Evolutionary conservation across 2,888 invertebrate genomes (phyloP).

Genomic region (Clusia tigrina): DNA sequence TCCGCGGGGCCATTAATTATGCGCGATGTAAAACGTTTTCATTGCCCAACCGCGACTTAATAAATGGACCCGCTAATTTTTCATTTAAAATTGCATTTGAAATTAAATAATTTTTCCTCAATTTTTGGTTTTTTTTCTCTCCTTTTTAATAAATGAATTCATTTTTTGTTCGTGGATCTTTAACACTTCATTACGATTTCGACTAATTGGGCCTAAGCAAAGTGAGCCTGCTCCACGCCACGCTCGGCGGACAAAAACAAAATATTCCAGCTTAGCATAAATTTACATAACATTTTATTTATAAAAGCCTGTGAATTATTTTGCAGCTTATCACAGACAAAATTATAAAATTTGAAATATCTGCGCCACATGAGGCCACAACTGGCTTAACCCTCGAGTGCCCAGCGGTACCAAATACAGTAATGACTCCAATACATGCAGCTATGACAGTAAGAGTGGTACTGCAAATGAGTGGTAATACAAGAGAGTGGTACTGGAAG

Average conservation of each 20-base stretch:
- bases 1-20: no score
- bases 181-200: neutral
- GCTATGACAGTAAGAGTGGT: no score
- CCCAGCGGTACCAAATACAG: no score
- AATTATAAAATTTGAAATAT: no score
- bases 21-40: no score
- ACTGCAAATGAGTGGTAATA: no score
- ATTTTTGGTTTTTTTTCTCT: neutral
- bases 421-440: no score
- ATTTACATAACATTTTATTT: neutral
- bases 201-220: neutral
- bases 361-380: no score
- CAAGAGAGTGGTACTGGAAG: no score
- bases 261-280: neutral
- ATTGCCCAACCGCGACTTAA: neutral
- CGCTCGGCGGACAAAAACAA: neutral
- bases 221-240: neutral
- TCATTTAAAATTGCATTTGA: neutral
- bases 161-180: neutral
- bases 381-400: no score
- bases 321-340: no score
- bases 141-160: neutral
- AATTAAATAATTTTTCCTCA: no score
- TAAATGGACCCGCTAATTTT: neutral
- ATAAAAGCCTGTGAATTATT: neutral